A percentile compares a stretch with the other conserved stretches of the same genome.
Evolutionary conservation across 92 coral and sea anemone genomes (phyloP).

Genomic region (Palythoa grandis): DNA sequence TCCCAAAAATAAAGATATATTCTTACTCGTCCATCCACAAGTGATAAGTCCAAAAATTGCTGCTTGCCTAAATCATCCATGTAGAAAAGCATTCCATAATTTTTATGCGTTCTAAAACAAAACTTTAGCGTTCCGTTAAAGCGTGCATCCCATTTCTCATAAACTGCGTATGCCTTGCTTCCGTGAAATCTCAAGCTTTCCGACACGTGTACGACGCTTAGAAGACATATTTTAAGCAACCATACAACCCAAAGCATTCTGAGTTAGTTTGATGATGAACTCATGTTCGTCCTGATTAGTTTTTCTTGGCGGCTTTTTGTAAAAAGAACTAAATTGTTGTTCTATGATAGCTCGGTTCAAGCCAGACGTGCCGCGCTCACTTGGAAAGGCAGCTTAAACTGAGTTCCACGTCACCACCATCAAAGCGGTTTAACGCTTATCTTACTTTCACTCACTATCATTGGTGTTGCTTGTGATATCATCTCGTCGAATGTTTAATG

Average conservation of each 20-base stretch:
- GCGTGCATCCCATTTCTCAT: conserved; percentile 52
- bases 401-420: conserved; percentile 25
- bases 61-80: conserved; percentile 71
- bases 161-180: conserved; percentile 38
- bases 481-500: conserved; percentile 39
- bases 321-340: conserved; percentile 3
- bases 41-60: conserved; percentile 76
- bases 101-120: conserved; percentile 76
- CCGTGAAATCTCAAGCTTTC: conserved; percentile 44
- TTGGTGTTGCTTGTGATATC: conserved; percentile 35
- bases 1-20: conserved; percentile 63
- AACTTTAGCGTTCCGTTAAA: conserved; percentile 64
- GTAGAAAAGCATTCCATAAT: conserved; percentile 81
- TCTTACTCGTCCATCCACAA: conserved; percentile 66
- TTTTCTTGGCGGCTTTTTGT: not conserved
- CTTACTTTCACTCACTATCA: conserved; percentile 25
- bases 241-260: conserved; percentile 29
- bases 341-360: conserved; percentile 1
- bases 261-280: conserved; percentile 14
- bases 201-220: conserved; percentile 33
- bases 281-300: not conserved
- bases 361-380: conserved; percentile 35
- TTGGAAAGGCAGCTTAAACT: conserved; percentile 29
- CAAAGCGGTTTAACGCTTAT: conserved; percentile 25
- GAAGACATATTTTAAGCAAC: conserved; percentile 35